Evolutionary conservation across 1,140 invertebrate genomes (phyloP), one percentile per base, ranked within the genome.

Genomic region (Zaprionus inermis): DNA sequence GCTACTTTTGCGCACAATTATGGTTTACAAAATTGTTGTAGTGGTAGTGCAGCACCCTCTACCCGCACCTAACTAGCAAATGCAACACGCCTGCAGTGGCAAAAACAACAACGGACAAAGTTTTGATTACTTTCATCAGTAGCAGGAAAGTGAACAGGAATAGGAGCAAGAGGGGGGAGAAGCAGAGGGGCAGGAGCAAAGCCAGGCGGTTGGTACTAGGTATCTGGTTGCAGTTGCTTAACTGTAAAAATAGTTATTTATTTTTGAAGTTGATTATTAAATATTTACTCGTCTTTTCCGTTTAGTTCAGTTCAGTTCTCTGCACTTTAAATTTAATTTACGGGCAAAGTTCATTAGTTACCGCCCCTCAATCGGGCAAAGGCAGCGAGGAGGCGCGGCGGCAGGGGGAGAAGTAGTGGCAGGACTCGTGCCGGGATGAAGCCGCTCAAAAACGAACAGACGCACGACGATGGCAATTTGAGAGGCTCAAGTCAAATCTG

Each of bases 101-200:
- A 84, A 70, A 75, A 86, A 81, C 78, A 77, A 66, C 59, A 77
- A 71, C 61, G 57, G 68, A 46, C 54, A 76, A 86, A 75, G 69
- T 79, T 79, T 88, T 88, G 83, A 88, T 88, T 88, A 88, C 84
- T 89, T 88, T 82, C 76, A 79, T 73, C 79, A 86, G 73, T 32
- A 60, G 49, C 59, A 55, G 55, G 20, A 57, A 46, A 38, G 30
- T 30, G 68, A 86, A 74, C 41, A 60, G 44, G 76, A 79, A 70
- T 11, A 65, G 49, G 24, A 28, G 24, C 5, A 28, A 14, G 36
- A 38, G 36, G 30, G 44, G 20, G 6, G 7, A 38, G 36, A 0
- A 7, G 36, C 0, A 44, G n/a, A 16, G 7, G 2, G 16, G 38
- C 7, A 41, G n/a, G 0, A 7, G n/a, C n/a, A n/a, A 7, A 44